These are phyloP conservation scores for Ceuthmochares aereus DNA, from an alignment of 2,113 vertebrate species.

Conservation along the genomic window DNA sequence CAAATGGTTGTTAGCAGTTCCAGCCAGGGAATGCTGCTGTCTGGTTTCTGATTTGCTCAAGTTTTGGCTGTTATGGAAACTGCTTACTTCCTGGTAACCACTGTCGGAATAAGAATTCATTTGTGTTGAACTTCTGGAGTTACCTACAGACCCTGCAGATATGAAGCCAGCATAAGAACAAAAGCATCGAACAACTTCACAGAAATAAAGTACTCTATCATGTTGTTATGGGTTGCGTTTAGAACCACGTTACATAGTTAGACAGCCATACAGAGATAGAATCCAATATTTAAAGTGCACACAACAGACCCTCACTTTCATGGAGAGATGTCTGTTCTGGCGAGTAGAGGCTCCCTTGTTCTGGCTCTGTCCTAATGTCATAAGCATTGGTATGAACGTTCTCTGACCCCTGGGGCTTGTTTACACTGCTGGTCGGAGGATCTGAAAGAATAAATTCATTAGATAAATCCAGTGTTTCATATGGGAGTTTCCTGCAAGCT, in stretches of 20 bases:
- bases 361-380: slow-evolving; percentile 86
- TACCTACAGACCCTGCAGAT: slow-evolving; percentile 88
- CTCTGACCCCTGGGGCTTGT: slow-evolving; percentile 86
- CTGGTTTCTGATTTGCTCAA: slow-evolving; percentile 86
- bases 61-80: slow-evolving; percentile 90
- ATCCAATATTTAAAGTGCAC: slow-evolving; percentile 72
- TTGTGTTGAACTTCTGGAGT: slow-evolving; percentile 94
- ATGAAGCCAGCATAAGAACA: slow-evolving; percentile 33
- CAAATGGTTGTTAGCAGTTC: slow-evolving; percentile 77
- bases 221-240: background rate
- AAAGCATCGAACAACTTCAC: background rate
- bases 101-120: slow-evolving; percentile 99
- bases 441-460: slow-evolving; percentile 78
- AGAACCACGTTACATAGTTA: background rate
- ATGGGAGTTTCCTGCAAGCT: background rate
- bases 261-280: background rate
- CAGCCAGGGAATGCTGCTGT: slow-evolving; percentile 85
- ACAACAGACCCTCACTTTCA: slow-evolving; percentile 99
- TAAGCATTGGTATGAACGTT: slow-evolving; percentile 86
- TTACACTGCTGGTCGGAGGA: slow-evolving; percentile 80
- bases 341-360: slow-evolving; percentile 89
- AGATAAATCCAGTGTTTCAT: background rate
- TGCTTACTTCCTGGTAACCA: slow-evolving; percentile 94
- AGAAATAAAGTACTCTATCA: background rate
- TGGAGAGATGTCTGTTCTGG: slow-evolving; percentile 92